Conservation (phyloP, 2,113 vertebrate species). For the Neogobius melanostomus region DNA sequence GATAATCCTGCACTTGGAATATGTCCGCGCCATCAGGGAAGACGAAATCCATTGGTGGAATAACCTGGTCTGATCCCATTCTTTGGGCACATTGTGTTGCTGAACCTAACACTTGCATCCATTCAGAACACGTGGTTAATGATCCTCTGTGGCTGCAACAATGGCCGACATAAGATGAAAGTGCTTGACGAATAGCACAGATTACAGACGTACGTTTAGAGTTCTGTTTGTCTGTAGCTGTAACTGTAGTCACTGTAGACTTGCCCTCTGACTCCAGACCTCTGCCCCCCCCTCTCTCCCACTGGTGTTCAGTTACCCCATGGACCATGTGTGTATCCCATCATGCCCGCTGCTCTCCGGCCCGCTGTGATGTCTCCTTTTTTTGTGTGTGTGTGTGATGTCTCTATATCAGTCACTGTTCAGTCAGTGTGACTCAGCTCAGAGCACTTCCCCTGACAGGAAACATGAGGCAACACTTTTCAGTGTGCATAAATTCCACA, state of each 20-base stretch:
- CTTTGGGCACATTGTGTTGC: no score
- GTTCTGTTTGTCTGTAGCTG: not conserved
- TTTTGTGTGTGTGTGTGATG: not conserved
- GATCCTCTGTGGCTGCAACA: no score
- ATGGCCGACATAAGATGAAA: no score
- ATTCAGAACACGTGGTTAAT: no score
- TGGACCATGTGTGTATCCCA: not conserved
- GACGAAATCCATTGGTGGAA: no score
- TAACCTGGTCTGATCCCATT: no score
- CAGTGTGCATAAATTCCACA: not conserved
- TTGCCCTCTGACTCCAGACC: not conserved
- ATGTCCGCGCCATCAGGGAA: no score
- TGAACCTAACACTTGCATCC: no score
- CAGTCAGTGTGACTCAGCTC: not conserved
- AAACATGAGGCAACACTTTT: constrained; percentile 6
- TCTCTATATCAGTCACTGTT: not conserved
- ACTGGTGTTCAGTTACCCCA: not conserved
- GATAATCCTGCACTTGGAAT: no score
- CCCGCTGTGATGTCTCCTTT: not conserved
- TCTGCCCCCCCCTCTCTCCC: not conserved
- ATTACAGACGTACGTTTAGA: not conserved
- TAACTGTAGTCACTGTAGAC: not conserved
- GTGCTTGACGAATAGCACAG: no score
- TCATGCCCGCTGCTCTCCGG: not conserved
- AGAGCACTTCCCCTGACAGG: not conserved